These are phyloP conservation scores for Galerucella pusilla DNA, from an alignment of 2,888 invertebrate genomes.

Conservation along the genomic window DNA sequence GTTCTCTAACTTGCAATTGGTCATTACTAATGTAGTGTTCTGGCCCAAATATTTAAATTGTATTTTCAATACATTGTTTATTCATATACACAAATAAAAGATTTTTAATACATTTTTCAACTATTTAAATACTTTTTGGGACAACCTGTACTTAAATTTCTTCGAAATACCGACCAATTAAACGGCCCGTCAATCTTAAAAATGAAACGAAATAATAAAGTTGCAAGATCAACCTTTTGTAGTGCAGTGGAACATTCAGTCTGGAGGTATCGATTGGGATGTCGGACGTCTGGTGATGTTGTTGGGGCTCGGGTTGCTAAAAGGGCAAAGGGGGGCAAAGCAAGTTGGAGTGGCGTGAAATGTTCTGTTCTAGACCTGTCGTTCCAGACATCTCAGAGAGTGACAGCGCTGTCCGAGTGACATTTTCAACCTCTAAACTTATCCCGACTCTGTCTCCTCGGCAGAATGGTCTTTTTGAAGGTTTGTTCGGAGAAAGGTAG, in stretches of 20 bases:
- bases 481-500: conserved; percentile 23
- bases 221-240: conserved; percentile 34
- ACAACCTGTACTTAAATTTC: not conserved
- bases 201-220: conserved; percentile 29
- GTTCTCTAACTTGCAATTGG: no score
- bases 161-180: conserved; percentile 4
- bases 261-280: conserved; percentile 50
- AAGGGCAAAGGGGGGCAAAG: conserved; percentile 34
- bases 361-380: conserved; percentile 56
- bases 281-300: conserved; percentile 11
- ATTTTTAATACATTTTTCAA: not conserved
- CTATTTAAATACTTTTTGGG: not conserved
- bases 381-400: conserved; percentile 59
- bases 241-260: conserved; percentile 42
- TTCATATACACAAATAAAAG: no score
- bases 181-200: not conserved
- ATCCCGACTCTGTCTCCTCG: conserved; percentile 36
- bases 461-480: conserved; percentile 26
- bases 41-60: no score
- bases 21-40: no score
- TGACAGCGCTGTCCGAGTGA: conserved; percentile 60
- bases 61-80: no score
- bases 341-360: conserved; percentile 45
- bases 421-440: conserved; percentile 46
- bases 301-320: conserved; percentile 4